phyloP scores from a whole-genome alignment of 2,888 invertebrate genomes.

The Incurvaria masculella region DNA sequence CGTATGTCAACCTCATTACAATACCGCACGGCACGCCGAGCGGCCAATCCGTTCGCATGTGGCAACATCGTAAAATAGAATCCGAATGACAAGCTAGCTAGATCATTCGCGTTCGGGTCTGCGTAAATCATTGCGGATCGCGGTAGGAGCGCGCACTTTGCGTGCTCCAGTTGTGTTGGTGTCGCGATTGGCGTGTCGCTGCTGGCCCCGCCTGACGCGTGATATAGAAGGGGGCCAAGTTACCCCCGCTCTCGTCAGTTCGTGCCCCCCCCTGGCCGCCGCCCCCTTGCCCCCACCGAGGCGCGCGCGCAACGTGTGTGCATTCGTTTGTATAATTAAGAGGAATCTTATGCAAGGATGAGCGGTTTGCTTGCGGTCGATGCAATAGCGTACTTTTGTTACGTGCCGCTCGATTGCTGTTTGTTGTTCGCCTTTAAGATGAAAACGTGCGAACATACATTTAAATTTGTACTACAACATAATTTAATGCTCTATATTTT shows the following conservation, averaged over 20 bases:
- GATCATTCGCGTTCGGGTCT: conserved; percentile 38
- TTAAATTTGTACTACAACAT: too few species aligned
- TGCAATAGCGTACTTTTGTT: too few species aligned
- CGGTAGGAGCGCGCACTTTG: conserved; percentile 15
- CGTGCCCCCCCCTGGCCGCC: not conserved
- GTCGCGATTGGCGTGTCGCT: conserved; percentile 42
- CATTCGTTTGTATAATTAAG: not conserved
- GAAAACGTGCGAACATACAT: too few species aligned
- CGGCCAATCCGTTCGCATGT: not conserved
- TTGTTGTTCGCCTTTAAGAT: too few species aligned
- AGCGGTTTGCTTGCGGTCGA: too few species aligned
- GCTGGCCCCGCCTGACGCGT: not conserved
- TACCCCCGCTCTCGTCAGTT: not conserved
- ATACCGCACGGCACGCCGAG: not conserved
- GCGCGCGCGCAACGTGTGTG: not conserved
- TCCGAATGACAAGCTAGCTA: conserved; percentile 45
- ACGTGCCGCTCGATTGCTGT: too few species aligned
- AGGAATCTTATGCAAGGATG: not conserved
- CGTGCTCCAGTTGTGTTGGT: conserved; percentile 35
- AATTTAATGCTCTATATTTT: too few species aligned
- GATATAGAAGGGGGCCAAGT: not conserved
- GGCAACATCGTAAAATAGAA: conserved; percentile 23
- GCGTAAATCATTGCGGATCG: conserved; percentile 27
- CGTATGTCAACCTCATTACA: not conserved
- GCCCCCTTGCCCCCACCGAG: not conserved